Conservation (phyloP, 2,113 vertebrate genomes). For the Phycodurus eques region DNA sequence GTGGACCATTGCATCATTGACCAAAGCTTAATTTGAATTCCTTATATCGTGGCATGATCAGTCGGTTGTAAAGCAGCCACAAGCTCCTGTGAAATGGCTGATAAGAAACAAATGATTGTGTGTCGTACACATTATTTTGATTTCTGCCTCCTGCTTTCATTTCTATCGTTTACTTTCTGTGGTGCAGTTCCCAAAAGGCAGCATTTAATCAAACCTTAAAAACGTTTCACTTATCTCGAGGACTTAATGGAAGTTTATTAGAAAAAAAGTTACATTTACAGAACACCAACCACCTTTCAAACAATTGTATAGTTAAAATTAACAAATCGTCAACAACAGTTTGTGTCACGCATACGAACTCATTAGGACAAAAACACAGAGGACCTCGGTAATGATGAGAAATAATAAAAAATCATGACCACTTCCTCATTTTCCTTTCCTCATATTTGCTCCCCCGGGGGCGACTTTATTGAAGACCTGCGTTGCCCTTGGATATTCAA, state of each 20-base stretch:
- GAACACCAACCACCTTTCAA: slow-evolving; percentile 16
- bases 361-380: slow-evolving; percentile 27
- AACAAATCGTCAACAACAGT: slow-evolving; percentile 9
- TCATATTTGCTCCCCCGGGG: slow-evolving; percentile 42
- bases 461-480: slow-evolving; percentile 58
- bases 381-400: slow-evolving; percentile 37
- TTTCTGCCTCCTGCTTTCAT: background rate
- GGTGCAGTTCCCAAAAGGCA: slow-evolving; percentile 4
- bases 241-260: slow-evolving; percentile 24
- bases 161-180: background rate
- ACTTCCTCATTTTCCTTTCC: slow-evolving; percentile 48
- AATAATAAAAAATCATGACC: slow-evolving; percentile 41
- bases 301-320: slow-evolving; percentile 28
- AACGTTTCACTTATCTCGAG: slow-evolving; percentile 5
- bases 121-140: background rate
- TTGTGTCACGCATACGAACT: background rate
- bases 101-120: background rate
- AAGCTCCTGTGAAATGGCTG: background rate
- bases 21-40: background rate
- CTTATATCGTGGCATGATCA: background rate
- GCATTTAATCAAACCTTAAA: slow-evolving; percentile 19
- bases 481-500: slow-evolving; percentile 61
- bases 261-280: slow-evolving; percentile 19
- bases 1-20: background rate
- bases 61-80: background rate